Percentiles rank a stretch among this genome's conserved stretches.
Conservation (phyloP, 2,113 vertebrate species). For the Myiozetetes cayanensis region DNA sequence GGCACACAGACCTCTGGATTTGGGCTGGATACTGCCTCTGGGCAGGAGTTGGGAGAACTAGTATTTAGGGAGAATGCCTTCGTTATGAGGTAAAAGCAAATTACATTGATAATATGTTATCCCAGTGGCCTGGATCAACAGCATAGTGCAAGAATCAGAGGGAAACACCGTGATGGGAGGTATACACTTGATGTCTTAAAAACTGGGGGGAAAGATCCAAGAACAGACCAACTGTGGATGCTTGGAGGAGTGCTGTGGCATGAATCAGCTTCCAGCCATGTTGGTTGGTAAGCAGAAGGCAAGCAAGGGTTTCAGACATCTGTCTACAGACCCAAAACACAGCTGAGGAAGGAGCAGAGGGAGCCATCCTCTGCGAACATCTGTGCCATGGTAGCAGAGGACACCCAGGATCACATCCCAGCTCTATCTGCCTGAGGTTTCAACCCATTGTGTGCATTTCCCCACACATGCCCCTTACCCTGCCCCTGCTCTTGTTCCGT, state of each 20-base stretch:
- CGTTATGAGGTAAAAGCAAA: neutral
- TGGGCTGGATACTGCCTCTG: neutral
- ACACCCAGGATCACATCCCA: neutral
- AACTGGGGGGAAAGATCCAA: neutral
- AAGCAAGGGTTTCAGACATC: neutral
- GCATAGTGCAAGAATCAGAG: neutral
- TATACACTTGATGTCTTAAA: neutral
- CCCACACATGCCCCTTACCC: fast-evolving
- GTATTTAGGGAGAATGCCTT: neutral
- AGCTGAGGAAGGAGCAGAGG: neutral
- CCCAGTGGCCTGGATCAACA: neutral
- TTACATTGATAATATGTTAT: neutral
- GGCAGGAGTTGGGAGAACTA: neutral
- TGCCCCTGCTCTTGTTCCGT: neutral
- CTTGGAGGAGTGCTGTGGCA: neutral
- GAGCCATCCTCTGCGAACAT: fast-evolving
- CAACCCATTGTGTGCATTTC: neutral
- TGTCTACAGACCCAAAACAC: neutral
- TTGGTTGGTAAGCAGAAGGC: neutral
- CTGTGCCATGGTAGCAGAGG: neutral
- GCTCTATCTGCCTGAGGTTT: neutral
- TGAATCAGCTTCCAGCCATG: neutral
- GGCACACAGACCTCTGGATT: neutral
- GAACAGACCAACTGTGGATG: neutral
- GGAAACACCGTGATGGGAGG: neutral